Base-by-base conservation (phyloP, 2,797 vertebrate species). In the Gymnocypris eckloni region DNA sequence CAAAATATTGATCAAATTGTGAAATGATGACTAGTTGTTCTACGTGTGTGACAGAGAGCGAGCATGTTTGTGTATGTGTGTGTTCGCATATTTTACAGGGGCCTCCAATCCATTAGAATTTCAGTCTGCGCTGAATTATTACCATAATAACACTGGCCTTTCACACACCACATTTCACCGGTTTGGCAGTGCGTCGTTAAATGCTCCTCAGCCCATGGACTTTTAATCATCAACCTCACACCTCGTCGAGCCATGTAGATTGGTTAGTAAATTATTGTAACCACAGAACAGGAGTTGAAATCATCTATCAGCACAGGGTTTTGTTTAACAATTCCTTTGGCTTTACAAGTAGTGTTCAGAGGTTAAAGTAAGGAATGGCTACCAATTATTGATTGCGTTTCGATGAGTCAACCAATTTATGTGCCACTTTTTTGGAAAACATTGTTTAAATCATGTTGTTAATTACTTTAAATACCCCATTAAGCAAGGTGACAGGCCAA, bases 51-150 rank as follows among this genome's bases (percentile, higher is more conserved):
- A 67, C 18, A 4, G 13, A 64, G 77, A 69, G 20, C 0, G 9
- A 59, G 56, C 13, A 0, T 79, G 59, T 84, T 76, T 75, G 67
- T 48, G 50, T 33, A 20, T 78, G 18, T 61, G 61, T 80, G 67
- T 79, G 33, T 79, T 48, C 59, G 56, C 69, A 45, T 79, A 69
- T 81, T 33, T 84, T 54, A 70, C 66, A 54, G 45, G 43, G 83
- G 52, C 52, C 83, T 81, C 64, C 79, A 39, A 69, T 79, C 66
- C 50, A 59, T 79, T 72, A 18, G 66, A 89, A 90, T 85, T 78
- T 87, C 84, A 89, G 76, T 64, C 91, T 87, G 83, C 82, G 50
- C 79, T 92, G 89, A 94, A 91, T 93, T 92, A 94, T 75, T 88
- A 86, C 18, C 10, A 66, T 87, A 89, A 91, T 92, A 91, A 92